Evolutionary conservation across 2,888 invertebrate genomes (phyloP).

Genomic region (Metopia argyrocephala): DNA sequence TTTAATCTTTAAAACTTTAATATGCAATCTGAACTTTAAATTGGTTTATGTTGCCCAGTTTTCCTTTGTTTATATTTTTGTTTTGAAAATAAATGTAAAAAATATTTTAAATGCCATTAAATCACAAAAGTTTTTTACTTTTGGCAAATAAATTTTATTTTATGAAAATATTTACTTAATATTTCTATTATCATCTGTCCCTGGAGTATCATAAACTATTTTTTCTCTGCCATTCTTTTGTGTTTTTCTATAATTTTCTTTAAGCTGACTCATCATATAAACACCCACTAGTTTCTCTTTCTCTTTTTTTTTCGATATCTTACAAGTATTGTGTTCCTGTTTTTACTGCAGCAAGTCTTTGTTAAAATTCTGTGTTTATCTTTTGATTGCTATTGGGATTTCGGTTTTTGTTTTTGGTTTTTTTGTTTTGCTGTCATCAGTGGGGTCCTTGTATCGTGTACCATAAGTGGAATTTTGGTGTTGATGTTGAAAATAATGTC

Average conservation of each 20-base stretch:
- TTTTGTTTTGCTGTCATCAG: background rate
- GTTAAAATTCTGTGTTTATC: background rate
- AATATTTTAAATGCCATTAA: background rate
- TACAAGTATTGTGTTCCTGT: too few species aligned
- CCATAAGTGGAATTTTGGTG: slow-evolving; percentile 17
- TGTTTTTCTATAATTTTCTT: background rate
- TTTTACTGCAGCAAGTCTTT: background rate
- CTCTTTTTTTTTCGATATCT: too few species aligned
- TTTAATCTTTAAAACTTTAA: too few species aligned
- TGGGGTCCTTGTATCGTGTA: background rate
- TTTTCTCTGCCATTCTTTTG: background rate
- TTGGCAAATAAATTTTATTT: slow-evolving; percentile 5
- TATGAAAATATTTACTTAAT: slow-evolving; percentile 34
- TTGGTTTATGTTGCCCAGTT: too few species aligned
- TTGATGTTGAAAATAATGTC: slow-evolving; percentile 50
- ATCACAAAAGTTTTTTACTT: background rate
- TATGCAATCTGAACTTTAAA: too few species aligned
- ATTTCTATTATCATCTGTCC: slow-evolving; percentile 32
- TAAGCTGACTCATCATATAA: slow-evolving; percentile 30
- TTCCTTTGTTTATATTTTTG: too few species aligned
- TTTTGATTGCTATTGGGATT: too few species aligned
- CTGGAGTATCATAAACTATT: slow-evolving; percentile 23
- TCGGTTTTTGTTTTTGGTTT: background rate
- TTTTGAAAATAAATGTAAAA: too few species aligned
- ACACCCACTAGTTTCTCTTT: background rate